Base-by-base conservation (phyloP, 2,113 vertebrate genomes). In the Microcebus ravelobensis region DNA sequence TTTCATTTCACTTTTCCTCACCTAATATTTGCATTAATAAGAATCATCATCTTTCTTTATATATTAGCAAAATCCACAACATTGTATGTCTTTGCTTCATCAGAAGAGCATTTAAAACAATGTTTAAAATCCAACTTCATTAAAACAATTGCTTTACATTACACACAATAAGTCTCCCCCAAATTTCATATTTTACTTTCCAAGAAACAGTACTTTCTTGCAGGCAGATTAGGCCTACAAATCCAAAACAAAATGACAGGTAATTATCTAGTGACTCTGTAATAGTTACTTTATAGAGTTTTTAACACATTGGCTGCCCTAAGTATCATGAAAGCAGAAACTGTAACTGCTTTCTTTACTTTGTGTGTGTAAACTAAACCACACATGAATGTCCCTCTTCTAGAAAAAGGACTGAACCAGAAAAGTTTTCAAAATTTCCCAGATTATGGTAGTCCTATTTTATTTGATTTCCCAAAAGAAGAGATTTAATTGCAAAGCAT, bases 181-280 rank as follows among this genome's bases (percentile, higher is more conserved):
- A 90, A 91, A 80, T 85, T 50, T 74, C 42, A 18, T 73, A 80
- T 71, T 95, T 79, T 89, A 86, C 80, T 92, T 96, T 97, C 61
- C 34, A 83, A 95, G 50, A 97, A 96, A 93, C 31, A 70, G 21
- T 34, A 88, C 23, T 81, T 92, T 95, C 90, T 95, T 84, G 31
- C 31, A 87, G 18, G 86, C 36, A 92, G 21, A 80, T 55, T 74
- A 82, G 48, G 73, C 65, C 63, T 91, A 93, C 39, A 89, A 87
- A 97, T 94, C 29, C 11, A 92, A 95, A 96, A 57, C n/a, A 92
- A 96, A 93, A 95, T 67, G 36, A 96, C 96, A 95, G 29, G 34
- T 65, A 92, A 84, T 68, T 84, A 95, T 74, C 71, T 25, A 89
- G 23, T 71, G 27, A 96, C 57, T 76, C 17, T 84, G 25, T 95